Evolutionary conservation across 1,140 invertebrate species (phyloP).

Genomic region (Coptotermes formosanus): DNA sequence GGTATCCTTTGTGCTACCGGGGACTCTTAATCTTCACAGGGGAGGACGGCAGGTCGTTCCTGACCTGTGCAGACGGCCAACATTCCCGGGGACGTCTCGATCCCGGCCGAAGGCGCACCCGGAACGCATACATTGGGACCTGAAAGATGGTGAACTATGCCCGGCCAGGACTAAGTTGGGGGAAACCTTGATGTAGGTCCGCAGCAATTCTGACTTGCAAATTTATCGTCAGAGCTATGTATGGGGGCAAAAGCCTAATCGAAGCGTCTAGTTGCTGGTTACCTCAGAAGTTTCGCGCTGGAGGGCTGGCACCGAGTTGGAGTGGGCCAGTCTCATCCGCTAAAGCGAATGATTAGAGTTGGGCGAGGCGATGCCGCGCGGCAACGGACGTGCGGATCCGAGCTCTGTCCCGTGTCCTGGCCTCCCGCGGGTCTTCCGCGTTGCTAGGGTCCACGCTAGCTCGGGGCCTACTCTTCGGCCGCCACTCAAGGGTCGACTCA

Average conservation of each 20-base stretch:
- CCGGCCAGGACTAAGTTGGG: constrained; percentile 81
- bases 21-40: too few species aligned
- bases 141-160: constrained; percentile 92
- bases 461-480: too few species aligned
- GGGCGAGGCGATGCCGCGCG: too few species aligned
- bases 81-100: too few species aligned
- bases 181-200: constrained; percentile 86
- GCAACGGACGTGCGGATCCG: too few species aligned
- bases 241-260: constrained; percentile 93
- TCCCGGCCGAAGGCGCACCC: constrained; percentile 52
- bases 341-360: constrained; percentile 89
- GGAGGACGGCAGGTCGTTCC: too few species aligned
- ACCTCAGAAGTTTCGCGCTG: constrained; percentile 88
- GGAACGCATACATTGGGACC: constrained; percentile 75
- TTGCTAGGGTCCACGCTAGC: too few species aligned
- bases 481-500: too few species aligned
- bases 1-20: too few species aligned
- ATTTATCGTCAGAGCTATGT: constrained; percentile 87
- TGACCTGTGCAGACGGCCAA: too few species aligned
- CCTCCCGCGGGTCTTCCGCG: too few species aligned
- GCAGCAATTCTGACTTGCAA: constrained; percentile 89
- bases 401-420: too few species aligned
- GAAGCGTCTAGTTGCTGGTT: constrained; percentile 91
- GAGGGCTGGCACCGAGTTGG: constrained; percentile 69
- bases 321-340: constrained; percentile 65